phyloP scores from a whole-genome alignment of 2,888 invertebrate genomes.

The Caenorhabditis doughertyi region DNA sequence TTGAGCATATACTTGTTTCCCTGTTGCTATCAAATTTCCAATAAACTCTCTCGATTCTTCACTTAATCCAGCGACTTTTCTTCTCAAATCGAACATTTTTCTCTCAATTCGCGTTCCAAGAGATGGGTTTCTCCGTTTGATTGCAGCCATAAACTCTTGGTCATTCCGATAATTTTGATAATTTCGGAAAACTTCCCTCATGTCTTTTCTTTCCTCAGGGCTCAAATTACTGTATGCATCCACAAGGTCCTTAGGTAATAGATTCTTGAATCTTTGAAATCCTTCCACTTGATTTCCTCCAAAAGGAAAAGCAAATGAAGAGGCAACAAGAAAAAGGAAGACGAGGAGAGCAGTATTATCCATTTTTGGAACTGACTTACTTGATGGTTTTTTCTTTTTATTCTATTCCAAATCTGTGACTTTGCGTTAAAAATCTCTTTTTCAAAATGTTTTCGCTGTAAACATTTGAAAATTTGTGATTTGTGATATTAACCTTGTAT shows the following conservation, averaged over 20 bases:
- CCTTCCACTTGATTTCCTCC: conserved; percentile 7
- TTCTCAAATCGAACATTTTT: conserved; percentile 30
- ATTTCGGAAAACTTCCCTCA: conserved; percentile 52
- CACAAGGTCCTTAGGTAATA: conserved; percentile 47
- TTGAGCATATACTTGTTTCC: conserved; percentile 38
- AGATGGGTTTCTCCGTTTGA: conserved; percentile 50
- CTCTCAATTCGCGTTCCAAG: conserved; percentile 60
- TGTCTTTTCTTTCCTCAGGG: conserved; percentile 34
- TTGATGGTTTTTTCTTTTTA: conserved; percentile 4
- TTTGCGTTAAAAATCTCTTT: neutral
- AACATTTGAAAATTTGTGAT: conserved; percentile 40
- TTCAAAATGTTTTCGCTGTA: conserved; percentile 34
- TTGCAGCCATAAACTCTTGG: conserved; percentile 32
- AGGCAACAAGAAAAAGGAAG: neutral
- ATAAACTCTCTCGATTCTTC: conserved; percentile 51
- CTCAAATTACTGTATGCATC: conserved; percentile 45
- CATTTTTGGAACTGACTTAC: conserved; percentile 12
- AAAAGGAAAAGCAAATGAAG: conserved; percentile 17
- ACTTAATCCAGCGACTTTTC: conserved; percentile 47
- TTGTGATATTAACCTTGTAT: neutral
- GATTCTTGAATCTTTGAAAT: conserved; percentile 37
- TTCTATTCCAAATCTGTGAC: conserved; percentile 30
- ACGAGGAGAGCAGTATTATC: neutral
- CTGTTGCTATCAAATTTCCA: conserved; percentile 21
- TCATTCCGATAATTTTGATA: conserved; percentile 32